Evolutionary conservation across 1,140 invertebrate genomes (phyloP), one percentile per base, ranked within the genome.

Genomic region (Danaus plexippus): DNA sequence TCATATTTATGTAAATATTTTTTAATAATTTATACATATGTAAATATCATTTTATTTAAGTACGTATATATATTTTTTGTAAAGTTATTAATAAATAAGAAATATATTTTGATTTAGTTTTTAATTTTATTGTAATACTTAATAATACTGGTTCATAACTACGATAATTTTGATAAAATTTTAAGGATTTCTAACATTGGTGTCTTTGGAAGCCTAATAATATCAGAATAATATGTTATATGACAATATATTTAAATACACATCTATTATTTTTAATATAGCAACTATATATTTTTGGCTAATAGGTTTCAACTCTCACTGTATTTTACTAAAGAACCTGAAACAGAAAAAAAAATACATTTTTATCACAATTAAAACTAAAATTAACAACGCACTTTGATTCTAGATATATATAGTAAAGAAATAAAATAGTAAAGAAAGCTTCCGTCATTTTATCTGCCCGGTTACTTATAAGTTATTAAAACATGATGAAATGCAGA

Each of bases 321-420:
- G 48, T 40, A 42, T 51, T 52, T 52, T n/a, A 52, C 59, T 73
- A 73, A 69, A 71, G 69, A 76, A 77, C 72, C 77, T 80, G 77
- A 67, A 80, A 80, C 69, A 71, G 66, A 71, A 49, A 63, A 71
- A 53, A 54, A 43, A 57, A 32, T 32, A 32, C 7, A 32, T 32
- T 32, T 32, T 32, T 32, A 32, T 32, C 22, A 32, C 22, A 32
- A 32, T 32, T 6, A 3, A 4, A 32, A 32, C 0, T 32, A 32
- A 32, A 32, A 32, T 32, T 32, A 32, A 32, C 22, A 5, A 6
- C 4, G 22, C 22, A 32, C 22, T 32, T 15, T 15, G 7, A 32
- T 32, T 32, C 5, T 32, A 32, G 7, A 32, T 32, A 32, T 32
- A 8, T 3, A 32, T 32, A 5, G 1, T 15, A 15, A 15, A 15